Base-by-base conservation (phyloP, 2,888 invertebrate genomes). In the Anthrax anthrax region DNA sequence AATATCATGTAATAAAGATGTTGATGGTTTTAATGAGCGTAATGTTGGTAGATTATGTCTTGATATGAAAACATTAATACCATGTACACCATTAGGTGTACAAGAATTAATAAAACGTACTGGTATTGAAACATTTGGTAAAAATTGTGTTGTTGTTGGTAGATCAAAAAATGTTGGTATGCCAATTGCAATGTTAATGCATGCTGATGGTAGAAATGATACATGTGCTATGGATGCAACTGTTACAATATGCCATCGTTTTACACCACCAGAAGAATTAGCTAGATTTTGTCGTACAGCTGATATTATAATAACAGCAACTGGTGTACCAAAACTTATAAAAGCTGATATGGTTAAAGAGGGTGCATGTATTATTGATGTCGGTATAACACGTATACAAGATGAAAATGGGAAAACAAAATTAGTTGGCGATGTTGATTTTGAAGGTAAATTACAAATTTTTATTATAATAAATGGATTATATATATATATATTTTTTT, bases 141-240 rank as follows among this genome's bases (percentile, higher is more conserved):
- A 85, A 57, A 89, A 87, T 63, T 86, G 87, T 6, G 89, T 92
- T 0, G 81, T 94, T 1, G 80, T 88, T 53, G 92, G 92, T 2
- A 74, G 92, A 45, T 92, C 92, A 0, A 92, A 92, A 65, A 88
- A 92, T 66, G 90, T 94, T 18, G 89, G 92, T 1, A 75, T 92
- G 71, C 92, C 94, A 0, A 83, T 91, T 48, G 85, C 89, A 1
- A 77, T 92, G 72, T 70, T 91, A 57, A 67, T 94, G 43, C 85
- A 86, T 61, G 79, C 85, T 4, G 87, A 88, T 67, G 76, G 76
- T 32, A 65, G 65, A 6, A 77, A 78, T 59, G 81, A 84, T 60
- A 80, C 76, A 39, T 70, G 77, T 40, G 86, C 81, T 1, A 72
- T 87, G 71, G 90, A 92, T 60, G 85, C 89, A 16, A 92, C 91